Base-by-base conservation (phyloP, 1,140 invertebrate genomes). In the Prorops nasuta region DNA sequence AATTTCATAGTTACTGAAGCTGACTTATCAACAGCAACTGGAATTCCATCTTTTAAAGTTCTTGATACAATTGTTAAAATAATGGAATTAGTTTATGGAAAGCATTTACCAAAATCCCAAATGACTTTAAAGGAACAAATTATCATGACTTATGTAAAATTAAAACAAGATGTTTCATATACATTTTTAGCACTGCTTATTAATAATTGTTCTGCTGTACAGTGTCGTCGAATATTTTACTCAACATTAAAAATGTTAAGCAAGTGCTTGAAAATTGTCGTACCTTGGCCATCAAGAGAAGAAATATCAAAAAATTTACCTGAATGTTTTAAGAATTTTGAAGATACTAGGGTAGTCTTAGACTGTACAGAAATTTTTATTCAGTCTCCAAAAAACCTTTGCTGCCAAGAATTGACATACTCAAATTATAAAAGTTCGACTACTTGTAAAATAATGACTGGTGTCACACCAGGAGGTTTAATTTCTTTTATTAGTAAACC, bases 381-480 rank as follows among this genome's bases (percentile, higher is more conserved):
- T 14, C 24, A 56, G 18, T 18, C 24, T 19, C 43, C 45, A n/a
- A 35, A 45, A n/a, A 53, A 49, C 17, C 22, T 47, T n/a, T 41
- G 18, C 8, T 50, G 54, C 14, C 36, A 45, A 31, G 45, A 49
- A 24, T 16, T 36, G 31, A 55, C 54, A 2, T 64, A 50, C 32
- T 66, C 61, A 3, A 42, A 54, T 17, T 67, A 65, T 39, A 68
- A 68, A 49, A 34, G 54, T 20, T 35, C 56, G 16, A 56, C 58
- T 21, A 70, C 64, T 9, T 20, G 49, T 18, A 67, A 70, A 45
- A 51, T 46, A 22, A 43, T 69, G 20, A 54, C 64, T 38, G 56
- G 50, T n/a, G 56, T 64, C 3, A 28, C 24, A 6, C 24, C 24
- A 6, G 24, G 24, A 28, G 24, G 24, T 6, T 6, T 28, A 28